Evolutionary conservation across 2,797 vertebrate species (phyloP), one percentile per base, ranked within the genome.

Genomic region (Salmo trutta): DNA sequence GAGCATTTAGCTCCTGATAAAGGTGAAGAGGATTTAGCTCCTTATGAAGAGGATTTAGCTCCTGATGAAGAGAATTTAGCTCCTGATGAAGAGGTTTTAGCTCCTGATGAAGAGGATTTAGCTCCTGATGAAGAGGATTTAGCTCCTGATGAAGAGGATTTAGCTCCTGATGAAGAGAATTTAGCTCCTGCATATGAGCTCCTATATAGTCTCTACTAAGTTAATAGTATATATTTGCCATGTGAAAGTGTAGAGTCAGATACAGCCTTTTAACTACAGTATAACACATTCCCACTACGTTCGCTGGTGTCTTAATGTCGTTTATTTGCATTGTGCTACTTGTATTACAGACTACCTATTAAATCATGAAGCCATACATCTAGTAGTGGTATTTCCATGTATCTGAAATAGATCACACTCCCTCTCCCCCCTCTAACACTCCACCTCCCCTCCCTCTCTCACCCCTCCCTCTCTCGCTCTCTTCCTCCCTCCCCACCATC

Each of bases 181-280:
- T 33, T 33, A 5, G 1, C 33, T 33, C 33, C 33, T 33, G 33
- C 87, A 88, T 88, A 90, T 90, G 83, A 86, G 82, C 77, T 79
- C 76, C 82, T 83, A 81, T 83, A 80, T 71, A 79, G 31, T 14
- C 19, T 36, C 74, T 54, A 41, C 29, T 14, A 16, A 75, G 5
- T 15, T 56, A 21, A 31, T 59, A 17, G n/a, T 66, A 10, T 66
- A 31, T 66, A 31, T 66, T 27, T 75, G 14, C 27, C 64, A 16
- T 27, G 27, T 66, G 27, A 19, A 15, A 15, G 53, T 54, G 53
- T 54, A 17, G 16, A 8, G 27, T 5, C 64, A 66, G 64, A 66
- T 15, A 31, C 21, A 3, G 12, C 27, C 64, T 27, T 27, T 66
- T 66, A 14, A 12, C 24, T 41, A 65, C 62, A 27, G 24, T 3